Percentiles rank a stretch among this genome's conserved stretches.
Evolutionary conservation across 2,113 vertebrate genomes (phyloP).

Genomic region (Tychaedon coryphoeus): DNA sequence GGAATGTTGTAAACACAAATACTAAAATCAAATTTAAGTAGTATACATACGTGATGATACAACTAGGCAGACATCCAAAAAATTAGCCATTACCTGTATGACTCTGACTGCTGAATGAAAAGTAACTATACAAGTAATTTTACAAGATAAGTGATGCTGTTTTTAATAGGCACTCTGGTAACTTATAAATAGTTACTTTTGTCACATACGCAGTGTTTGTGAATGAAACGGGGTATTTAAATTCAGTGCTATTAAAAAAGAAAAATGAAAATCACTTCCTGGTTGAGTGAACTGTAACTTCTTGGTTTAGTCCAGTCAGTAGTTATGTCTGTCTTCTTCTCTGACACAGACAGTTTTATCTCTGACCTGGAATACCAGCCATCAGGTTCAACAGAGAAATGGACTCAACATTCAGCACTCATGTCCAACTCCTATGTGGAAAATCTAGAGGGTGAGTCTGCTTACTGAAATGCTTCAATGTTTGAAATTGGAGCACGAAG

Average conservation of each 20-base stretch:
- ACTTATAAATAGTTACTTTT: constrained; percentile 15
- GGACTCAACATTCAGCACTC: constrained; percentile 78
- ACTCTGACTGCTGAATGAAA: background rate
- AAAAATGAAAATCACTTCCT: constrained; percentile 58
- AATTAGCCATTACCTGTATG: background rate
- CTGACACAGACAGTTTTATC: constrained; percentile 83
- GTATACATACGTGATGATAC: background rate
- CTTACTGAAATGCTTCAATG: constrained; percentile 71
- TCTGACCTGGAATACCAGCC: constrained; percentile 80
- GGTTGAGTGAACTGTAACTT: constrained; percentile 68
- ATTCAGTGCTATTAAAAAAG: constrained; percentile 32
- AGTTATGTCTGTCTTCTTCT: constrained; percentile 82
- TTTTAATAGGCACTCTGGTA: constrained; percentile 2
- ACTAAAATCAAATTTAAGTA: background rate
- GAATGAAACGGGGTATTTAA: constrained; percentile 27
- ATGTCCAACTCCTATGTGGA: constrained; percentile 80
- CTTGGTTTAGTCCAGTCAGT: constrained; percentile 79
- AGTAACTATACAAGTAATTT: background rate
- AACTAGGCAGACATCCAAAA: background rate
- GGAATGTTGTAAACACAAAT: background rate
- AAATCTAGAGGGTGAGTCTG: constrained; percentile 82
- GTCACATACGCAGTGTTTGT: background rate
- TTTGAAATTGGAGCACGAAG: constrained; percentile 60
- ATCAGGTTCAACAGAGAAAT: constrained; percentile 81
- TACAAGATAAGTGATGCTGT: background rate